Conservation (phyloP, 2,797 vertebrate genomes). For the Merluccius polli region DNA sequence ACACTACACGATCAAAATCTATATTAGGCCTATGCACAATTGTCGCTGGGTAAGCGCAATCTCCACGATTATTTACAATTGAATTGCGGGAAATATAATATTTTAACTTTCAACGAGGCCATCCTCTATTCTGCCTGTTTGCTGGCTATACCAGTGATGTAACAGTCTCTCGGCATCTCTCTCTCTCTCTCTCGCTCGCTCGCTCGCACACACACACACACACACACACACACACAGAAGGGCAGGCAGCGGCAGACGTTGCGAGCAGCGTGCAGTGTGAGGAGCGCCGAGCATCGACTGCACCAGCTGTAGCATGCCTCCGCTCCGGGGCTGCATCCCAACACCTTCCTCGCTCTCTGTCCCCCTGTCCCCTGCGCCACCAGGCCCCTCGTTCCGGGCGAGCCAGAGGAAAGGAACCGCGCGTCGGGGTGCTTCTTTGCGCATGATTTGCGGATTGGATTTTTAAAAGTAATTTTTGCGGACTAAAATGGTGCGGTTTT, state of each 20-base stretch:
- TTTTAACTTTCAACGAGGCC: background rate
- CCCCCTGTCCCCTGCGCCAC: conserved; percentile 12
- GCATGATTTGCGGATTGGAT: conserved; percentile 43
- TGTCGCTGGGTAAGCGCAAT: background rate
- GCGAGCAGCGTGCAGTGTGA: background rate
- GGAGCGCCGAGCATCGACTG: background rate
- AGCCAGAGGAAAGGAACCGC: conserved; percentile 15
- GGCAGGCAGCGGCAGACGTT: background rate
- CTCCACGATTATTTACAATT: background rate
- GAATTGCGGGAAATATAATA: background rate
- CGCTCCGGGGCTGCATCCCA: background rate
- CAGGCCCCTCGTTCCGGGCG: conserved; percentile 11
- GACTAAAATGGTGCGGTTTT: conserved; percentile 47
- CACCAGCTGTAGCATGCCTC: background rate
- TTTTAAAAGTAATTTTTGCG: conserved; percentile 28
- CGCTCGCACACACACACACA: conserved; percentile 4
- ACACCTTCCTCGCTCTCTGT: conserved; percentile 2
- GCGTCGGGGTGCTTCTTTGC: conserved; percentile 44
- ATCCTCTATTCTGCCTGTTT: conserved; percentile 13
- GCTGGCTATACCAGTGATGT: conserved; percentile 57
- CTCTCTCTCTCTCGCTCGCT: background rate
- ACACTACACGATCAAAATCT: background rate
- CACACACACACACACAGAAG: background rate
- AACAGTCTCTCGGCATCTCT: conserved; percentile 36
- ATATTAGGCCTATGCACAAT: background rate